phyloP scores from a whole-genome alignment of 2,888 invertebrate genomes.

The Melangyna quadrimaculata region DNA sequence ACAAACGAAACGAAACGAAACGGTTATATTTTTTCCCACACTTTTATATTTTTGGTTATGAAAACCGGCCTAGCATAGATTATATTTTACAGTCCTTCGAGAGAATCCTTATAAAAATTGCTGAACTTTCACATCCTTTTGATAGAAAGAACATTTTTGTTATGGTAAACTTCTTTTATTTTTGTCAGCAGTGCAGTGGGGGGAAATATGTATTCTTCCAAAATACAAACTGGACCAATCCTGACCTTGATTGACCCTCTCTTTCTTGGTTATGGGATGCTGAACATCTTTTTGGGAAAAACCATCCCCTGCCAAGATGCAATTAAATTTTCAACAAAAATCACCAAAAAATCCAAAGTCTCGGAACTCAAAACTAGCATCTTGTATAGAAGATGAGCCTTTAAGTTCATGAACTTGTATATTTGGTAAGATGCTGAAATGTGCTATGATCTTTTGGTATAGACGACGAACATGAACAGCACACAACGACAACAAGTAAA shows the following conservation, averaged over 20 bases:
- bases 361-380: conserved; percentile 1
- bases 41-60: conserved; percentile 21
- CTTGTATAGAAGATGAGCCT: neutral
- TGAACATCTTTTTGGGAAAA: conserved; percentile 4
- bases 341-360: conserved; percentile 13
- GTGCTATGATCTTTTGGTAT: conserved; percentile 30
- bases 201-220: conserved; percentile 1
- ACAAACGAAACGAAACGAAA: neutral
- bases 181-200: neutral
- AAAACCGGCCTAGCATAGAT: conserved; percentile 44
- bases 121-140: conserved; percentile 66
- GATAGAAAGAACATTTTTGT: conserved; percentile 9
- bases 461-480: neutral
- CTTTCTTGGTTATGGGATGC: conserved; percentile 44
- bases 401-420: conserved; percentile 61
- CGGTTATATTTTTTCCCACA: conserved; percentile 54
- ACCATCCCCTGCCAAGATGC: conserved; percentile 55
- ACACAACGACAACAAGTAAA: neutral
- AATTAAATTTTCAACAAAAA: conserved; percentile 63
- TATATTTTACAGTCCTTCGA: conserved; percentile 45
- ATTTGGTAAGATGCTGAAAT: conserved; percentile 42
- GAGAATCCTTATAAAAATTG: conserved; percentile 45
- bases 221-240: conserved; percentile 55
- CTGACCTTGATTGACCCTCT: conserved; percentile 65
- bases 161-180: conserved; percentile 25